A percentile compares a stretch with the other conserved stretches of the same genome.
These are phyloP conservation scores for Eriocheir sinensis DNA, from an alignment of 1,140 invertebrate species.

Conservation along the genomic window DNA sequence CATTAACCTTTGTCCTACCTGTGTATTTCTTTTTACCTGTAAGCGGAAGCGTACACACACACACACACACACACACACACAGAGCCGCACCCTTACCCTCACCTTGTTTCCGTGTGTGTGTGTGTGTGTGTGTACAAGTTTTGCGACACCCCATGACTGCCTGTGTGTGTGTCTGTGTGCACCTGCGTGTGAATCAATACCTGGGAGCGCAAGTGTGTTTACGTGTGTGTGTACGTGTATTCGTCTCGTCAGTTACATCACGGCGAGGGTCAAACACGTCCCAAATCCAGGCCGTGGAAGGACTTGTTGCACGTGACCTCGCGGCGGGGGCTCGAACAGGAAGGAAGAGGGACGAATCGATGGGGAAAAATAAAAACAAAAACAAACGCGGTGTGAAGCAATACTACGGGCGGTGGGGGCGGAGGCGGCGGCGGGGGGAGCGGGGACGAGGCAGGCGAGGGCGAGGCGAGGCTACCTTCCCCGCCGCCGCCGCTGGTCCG, in stretches of 20 bases:
- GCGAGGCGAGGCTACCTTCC: not conserved
- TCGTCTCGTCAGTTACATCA: not conserved
- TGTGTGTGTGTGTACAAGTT: not conserved
- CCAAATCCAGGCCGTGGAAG: not conserved
- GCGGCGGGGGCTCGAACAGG: not conserved
- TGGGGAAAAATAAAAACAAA: not conserved
- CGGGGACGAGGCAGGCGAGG: not conserved
- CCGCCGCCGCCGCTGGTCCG: not conserved
- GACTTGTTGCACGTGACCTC: slow-evolving; percentile 11
- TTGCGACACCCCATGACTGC: not conserved
- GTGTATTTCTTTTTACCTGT: not conserved
- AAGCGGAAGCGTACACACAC: not conserved
- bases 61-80: not conserved
- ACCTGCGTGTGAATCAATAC: no score
- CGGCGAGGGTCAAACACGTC: not conserved
- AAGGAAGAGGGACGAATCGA: not conserved
- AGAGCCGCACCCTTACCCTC: not conserved
- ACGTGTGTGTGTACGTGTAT: not conserved
- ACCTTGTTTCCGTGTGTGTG: not conserved
- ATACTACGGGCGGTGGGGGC: not conserved
- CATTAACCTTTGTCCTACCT: not conserved
- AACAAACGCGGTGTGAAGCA: not conserved
- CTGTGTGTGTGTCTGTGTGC: no score
- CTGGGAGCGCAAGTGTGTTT: no score
- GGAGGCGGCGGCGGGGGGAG: not conserved